phyloP scores from a whole-genome alignment of 2,888 invertebrate species.

The Ernsta delagoae region DNA sequence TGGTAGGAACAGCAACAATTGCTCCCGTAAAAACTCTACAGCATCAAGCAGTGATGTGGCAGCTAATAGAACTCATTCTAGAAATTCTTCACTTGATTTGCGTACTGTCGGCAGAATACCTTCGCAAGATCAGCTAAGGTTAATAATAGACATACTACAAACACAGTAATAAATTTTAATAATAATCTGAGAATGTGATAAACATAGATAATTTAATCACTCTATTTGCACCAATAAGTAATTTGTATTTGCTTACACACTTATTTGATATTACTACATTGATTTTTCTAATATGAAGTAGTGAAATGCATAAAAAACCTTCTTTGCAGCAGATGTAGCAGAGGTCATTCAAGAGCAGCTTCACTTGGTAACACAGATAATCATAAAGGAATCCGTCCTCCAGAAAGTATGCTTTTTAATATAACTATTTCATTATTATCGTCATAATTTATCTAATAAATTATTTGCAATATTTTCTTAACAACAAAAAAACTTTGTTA shows the following conservation, averaged over 20 bases:
- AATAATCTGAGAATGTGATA: no score
- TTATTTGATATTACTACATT: background rate
- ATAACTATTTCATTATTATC: background rate
- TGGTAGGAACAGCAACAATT: conserved; percentile 62
- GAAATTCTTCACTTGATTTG: conserved; percentile 94
- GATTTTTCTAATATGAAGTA: background rate
- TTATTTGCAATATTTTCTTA: no score
- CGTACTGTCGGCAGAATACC: conserved; percentile 83
- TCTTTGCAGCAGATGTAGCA: conserved; percentile 70
- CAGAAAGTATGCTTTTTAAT: conserved; percentile 64
- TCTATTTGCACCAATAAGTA: no score
- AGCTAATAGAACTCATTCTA: conserved; percentile 86
- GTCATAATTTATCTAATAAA: no score
- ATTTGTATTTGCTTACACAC: no score
- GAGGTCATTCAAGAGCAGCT: conserved; percentile 92
- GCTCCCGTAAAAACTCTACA: conserved; percentile 75
- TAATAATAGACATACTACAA: conserved; percentile 11
- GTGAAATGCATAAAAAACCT: background rate
- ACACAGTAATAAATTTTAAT: no score
- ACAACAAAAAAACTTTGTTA: conserved; percentile 41
- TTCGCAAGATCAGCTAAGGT: conserved; percentile 81
- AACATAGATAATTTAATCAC: no score
- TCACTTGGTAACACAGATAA: conserved; percentile 87
- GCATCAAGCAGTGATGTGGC: conserved; percentile 70
- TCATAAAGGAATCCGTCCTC: conserved; percentile 72